Conservation (phyloP, 2,888 invertebrate species). For the Reticulitermes lucifugus region DNA sequence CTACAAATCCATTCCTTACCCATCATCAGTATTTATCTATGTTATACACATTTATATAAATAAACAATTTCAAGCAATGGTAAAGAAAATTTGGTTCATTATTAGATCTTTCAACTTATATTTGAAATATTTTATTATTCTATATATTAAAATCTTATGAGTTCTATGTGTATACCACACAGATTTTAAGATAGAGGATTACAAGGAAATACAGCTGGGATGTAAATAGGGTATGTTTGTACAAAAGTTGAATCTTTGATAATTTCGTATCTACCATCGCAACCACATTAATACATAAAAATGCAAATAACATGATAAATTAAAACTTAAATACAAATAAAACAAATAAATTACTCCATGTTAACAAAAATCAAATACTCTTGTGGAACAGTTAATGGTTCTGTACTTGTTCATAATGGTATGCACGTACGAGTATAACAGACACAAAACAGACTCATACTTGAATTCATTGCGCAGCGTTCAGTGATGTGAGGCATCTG, state of each 20-base stretch:
- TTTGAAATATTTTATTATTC: conserved; percentile 18
- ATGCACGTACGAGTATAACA: too few relatives aligned
- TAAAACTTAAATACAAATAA: conserved; percentile 50
- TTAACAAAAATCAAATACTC: conserved; percentile 47
- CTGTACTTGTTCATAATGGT: neutral
- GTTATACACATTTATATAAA: too few relatives aligned
- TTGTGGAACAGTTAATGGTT: conserved; percentile 11
- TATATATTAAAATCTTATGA: conserved; percentile 30
- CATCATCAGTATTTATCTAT: too few relatives aligned
- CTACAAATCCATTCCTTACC: too few relatives aligned
- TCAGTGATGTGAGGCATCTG: too few relatives aligned
- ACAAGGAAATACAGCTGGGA: neutral
- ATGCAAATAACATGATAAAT: conserved; percentile 49
- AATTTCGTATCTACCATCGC: conserved; percentile 29
- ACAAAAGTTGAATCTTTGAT: conserved; percentile 21
- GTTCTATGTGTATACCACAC: conserved; percentile 30
- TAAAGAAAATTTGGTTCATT: too few relatives aligned
- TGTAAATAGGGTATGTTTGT: conserved; percentile 21
- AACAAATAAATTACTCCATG: conserved; percentile 51
- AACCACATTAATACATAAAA: conserved; percentile 44
- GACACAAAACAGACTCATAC: too few relatives aligned
- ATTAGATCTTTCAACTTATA: neutral
- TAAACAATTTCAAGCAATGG: too few relatives aligned
- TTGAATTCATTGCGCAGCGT: too few relatives aligned
- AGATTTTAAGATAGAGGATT: conserved; percentile 33